phyloP scores from a whole-genome alignment of 2,888 invertebrate species.

The Apamea epomidion region DNA sequence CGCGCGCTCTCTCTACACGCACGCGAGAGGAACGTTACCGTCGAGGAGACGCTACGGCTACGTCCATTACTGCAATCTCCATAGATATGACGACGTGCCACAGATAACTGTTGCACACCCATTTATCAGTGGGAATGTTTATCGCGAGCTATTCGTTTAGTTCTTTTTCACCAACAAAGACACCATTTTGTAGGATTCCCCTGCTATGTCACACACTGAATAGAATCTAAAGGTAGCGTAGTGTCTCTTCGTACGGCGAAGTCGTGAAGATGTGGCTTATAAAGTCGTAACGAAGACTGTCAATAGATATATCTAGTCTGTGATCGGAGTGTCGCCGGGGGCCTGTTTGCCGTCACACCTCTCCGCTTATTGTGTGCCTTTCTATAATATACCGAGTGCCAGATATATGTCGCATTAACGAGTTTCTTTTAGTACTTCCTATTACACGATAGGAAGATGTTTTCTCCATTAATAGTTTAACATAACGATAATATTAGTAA shows the following conservation, averaged over 20 bases:
- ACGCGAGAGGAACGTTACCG: conserved; percentile 55
- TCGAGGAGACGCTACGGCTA: conserved; percentile 52
- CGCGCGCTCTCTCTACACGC: conserved; percentile 23
- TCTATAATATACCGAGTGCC: conserved; percentile 86
- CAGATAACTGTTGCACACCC: conserved; percentile 34
- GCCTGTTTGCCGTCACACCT: conserved; percentile 88
- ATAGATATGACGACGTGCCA: conserved; percentile 21
- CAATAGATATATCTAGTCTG: conserved; percentile 89
- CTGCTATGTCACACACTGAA: conserved; percentile 22
- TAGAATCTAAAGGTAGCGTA: conserved; percentile 64
- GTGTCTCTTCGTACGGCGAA: conserved; percentile 75
- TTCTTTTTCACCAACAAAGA: conserved; percentile 24
- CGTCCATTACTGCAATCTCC: conserved; percentile 28
- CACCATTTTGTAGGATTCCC: conserved; percentile 14
- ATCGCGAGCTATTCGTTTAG: conserved; percentile 37
- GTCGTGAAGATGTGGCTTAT: conserved; percentile 83
- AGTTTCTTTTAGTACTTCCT: conserved; percentile 70
- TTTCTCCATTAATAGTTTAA: conserved; percentile 43
- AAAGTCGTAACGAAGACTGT: conserved; percentile 86
- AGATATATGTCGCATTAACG: conserved; percentile 77
- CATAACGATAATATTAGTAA: conserved; percentile 30
- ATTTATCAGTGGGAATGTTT: conserved; percentile 39
- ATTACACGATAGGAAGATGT: conserved; percentile 26
- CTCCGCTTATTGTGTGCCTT: conserved; percentile 90
- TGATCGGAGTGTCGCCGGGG: conserved; percentile 90